Evolutionary conservation across 2,113 vertebrate species (phyloP).

Genomic region (Mastomys coucha): DNA sequence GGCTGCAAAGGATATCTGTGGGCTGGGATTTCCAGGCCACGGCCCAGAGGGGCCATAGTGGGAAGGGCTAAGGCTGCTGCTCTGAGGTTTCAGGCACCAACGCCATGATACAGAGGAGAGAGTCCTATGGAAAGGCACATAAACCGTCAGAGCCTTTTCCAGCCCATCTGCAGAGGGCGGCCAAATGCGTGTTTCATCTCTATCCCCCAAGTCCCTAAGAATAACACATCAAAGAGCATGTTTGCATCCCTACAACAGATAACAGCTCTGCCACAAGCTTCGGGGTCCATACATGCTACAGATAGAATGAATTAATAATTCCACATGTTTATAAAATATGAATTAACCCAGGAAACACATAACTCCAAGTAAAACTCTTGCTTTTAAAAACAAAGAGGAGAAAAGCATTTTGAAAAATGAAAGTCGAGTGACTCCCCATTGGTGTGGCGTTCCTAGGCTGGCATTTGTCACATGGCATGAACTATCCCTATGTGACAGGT

Average conservation of each 20-base stretch:
- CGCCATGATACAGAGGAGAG: neutral
- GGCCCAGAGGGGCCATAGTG: neutral
- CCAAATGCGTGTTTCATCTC: constrained; percentile 82
- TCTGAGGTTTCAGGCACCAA: neutral
- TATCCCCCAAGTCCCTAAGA: constrained; percentile 87
- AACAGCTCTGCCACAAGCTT: constrained; percentile 88
- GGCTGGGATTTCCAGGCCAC: neutral
- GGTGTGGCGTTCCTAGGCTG: neutral
- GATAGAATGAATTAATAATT: constrained; percentile 88
- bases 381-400: constrained; percentile 51
- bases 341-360: constrained; percentile 81
- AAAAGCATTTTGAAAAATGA: constrained; percentile 23
- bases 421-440: constrained; percentile 26
- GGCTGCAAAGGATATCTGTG: fast-evolving
- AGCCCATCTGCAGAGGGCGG: constrained; percentile 47
- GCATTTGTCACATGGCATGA: neutral
- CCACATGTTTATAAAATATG: constrained; percentile 88
- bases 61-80: neutral
- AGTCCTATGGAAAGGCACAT: constrained; percentile 74
- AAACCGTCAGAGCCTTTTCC: neutral
- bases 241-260: constrained; percentile 89
- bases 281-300: constrained; percentile 87
- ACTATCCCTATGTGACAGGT: neutral
- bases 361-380: constrained; percentile 80
- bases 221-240: constrained; percentile 90